Conservation (phyloP, 2,888 invertebrate genomes). For the Atrina japonica region DNA sequence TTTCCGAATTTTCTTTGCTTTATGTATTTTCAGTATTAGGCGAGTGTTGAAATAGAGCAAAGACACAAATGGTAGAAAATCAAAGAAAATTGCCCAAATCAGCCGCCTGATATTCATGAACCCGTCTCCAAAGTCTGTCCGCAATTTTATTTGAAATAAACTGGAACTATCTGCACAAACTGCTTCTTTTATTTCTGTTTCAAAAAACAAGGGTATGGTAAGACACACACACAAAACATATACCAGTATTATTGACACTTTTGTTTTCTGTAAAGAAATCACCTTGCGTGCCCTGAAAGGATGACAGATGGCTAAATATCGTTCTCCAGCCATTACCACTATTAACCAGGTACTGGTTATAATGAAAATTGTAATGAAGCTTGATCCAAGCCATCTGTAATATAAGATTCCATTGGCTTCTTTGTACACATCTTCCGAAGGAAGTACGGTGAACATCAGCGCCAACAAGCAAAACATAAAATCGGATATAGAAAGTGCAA, state of each 20-base stretch:
- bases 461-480: slow-evolving; percentile 77
- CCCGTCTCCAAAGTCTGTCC: slow-evolving; percentile 52
- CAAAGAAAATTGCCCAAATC: slow-evolving; percentile 74
- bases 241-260: slow-evolving; percentile 67
- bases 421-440: slow-evolving; percentile 51
- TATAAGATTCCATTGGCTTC: slow-evolving; percentile 60
- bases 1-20: slow-evolving; percentile 66
- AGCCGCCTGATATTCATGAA: slow-evolving; percentile 61
- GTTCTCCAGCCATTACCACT: slow-evolving; percentile 78
- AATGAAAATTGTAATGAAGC: slow-evolving; percentile 77
- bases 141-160: slow-evolving; percentile 51
- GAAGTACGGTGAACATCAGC: slow-evolving; percentile 70
- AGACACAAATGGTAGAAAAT: slow-evolving; percentile 75
- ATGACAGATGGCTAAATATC: slow-evolving; percentile 79
- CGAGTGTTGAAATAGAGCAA: slow-evolving; percentile 76
- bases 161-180: slow-evolving; percentile 49
- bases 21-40: slow-evolving; percentile 69
- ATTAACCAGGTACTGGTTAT: slow-evolving; percentile 78
- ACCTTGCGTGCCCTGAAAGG: slow-evolving; percentile 77
- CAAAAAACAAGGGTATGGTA: slow-evolving; percentile 72
- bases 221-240: slow-evolving; percentile 64
- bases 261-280: slow-evolving; percentile 72
- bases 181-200: slow-evolving; percentile 55
- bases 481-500: slow-evolving; percentile 77
- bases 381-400: slow-evolving; percentile 67